Base-by-base conservation (phyloP, 2,888 invertebrate genomes). In the Nomada hirtipes region DNA sequence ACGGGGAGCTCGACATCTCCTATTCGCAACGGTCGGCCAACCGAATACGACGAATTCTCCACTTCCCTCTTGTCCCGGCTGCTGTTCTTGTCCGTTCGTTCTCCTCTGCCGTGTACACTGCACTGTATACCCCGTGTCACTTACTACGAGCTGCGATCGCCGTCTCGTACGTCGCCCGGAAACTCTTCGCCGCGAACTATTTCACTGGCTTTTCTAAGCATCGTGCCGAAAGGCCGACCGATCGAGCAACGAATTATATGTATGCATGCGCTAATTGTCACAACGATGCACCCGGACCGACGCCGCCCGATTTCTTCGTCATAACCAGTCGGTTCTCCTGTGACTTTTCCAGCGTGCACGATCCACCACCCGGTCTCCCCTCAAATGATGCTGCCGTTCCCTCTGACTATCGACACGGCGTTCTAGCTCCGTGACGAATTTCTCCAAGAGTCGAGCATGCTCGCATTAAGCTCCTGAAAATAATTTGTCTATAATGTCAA, bases 251-350 rank as follows among this genome's bases (percentile, higher is more conserved):
- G 52, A 55, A 73, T 74, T 59, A 75, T 74, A 7, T 36, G 36
- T 7, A 36, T 7, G 36, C 36, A 36, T 4, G 60, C 76, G 72
- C 70, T 81, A 79, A 76, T 84, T 79, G 70, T 73, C 65, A 20
- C 55, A 78, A 67, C 71, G 71, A 77, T 74, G 67, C 76, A 70
- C 70, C 68, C 36, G 67, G 36, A 65, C 73, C 71, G 85, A 84
- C 83, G 78, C 92, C 92, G 81, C 91, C 92, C 85, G 92, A 92
- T 83, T 92, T 92, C 77, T 90, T 92, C 92, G 92, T 92, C 93
- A 92, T 93, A 88, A 91, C 91, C 91, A 81, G 83, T 57, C 79
- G 74, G 71, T 73, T 71, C 26, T 2, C 18, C 71, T 64, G 76
- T 57, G 71, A 70, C 71, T 73, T 29, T 73, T 57, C 11, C 57